These are phyloP conservation scores for Drosophila demipolita DNA, from an alignment of 2,888 invertebrate species.

Conservation along the genomic window DNA sequence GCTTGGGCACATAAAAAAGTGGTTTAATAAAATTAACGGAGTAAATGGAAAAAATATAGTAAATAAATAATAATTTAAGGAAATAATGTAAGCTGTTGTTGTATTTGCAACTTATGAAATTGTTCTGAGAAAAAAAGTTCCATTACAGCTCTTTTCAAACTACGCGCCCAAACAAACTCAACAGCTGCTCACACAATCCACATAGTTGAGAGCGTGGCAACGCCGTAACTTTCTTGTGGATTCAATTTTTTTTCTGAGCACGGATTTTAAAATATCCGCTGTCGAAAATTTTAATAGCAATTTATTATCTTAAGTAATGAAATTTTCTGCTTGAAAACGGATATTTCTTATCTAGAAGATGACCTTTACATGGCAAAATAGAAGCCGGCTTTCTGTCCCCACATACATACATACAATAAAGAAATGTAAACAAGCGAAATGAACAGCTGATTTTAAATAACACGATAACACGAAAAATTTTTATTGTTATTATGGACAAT, in stretches of 20 bases:
- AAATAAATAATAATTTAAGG: not conserved
- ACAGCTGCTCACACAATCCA: not conserved
- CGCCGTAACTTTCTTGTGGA: not conserved
- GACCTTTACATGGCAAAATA: not conserved
- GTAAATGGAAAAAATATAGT: not conserved
- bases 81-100: not conserved
- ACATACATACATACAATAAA: not conserved
- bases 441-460: constrained; percentile 21
- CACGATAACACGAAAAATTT: not conserved
- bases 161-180: not conserved
- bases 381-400: not conserved
- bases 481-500: not conserved
- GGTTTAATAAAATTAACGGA: not conserved
- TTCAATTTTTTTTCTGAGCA: not conserved
- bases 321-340: not conserved
- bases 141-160: not conserved
- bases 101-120: not conserved
- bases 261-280: not conserved
- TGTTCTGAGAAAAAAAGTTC: not conserved
- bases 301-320: not conserved
- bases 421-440: constrained; percentile 7
- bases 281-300: not conserved
- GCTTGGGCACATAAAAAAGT: not conserved
- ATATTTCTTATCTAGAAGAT: not conserved
- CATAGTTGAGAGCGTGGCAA: not conserved